Percentiles rank a stretch among this genome's conserved stretches.
Conservation (phyloP, 2,888 invertebrate genomes). For the Acleris emargana region DNA sequence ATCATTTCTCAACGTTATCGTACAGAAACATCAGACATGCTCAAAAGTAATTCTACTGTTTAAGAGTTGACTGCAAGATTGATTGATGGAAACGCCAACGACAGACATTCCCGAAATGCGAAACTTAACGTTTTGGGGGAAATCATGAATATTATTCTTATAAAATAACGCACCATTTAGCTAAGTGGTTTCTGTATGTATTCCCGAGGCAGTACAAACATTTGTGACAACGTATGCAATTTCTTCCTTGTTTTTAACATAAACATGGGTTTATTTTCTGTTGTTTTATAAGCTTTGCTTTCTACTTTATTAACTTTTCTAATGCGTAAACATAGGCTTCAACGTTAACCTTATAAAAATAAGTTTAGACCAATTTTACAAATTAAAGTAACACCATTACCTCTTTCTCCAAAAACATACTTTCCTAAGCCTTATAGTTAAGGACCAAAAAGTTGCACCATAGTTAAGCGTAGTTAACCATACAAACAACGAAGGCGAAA, state of each 20-base stretch:
- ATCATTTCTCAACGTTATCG: conserved; percentile 70
- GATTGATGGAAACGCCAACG: conserved; percentile 72
- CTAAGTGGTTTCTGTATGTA: conserved; percentile 35
- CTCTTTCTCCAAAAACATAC: conserved; percentile 41
- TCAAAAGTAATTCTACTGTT: conserved; percentile 71
- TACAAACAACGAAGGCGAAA: no score
- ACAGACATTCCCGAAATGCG: conserved; percentile 61
- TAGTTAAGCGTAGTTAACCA: no score
- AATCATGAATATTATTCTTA: conserved; percentile 40
- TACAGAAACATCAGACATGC: conserved; percentile 66
- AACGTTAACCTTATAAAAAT: no score
- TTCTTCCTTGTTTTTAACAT: conserved; percentile 13
- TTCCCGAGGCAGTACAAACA: conserved; percentile 22
- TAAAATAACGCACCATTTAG: conserved; percentile 32
- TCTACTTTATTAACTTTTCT: no score
- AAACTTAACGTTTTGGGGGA: conserved; percentile 46
- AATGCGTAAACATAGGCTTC: no score
- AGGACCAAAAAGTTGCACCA: no score
- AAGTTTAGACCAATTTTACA: not conserved
- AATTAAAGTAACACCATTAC: conserved; percentile 31
- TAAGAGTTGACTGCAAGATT: conserved; percentile 71
- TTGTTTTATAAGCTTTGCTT: not conserved
- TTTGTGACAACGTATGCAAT: conserved; percentile 44
- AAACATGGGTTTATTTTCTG: not conserved
- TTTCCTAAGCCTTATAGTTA: conserved; percentile 18